Evolutionary conservation across 2,888 invertebrate genomes (phyloP).

Genomic region (Listrodromus nycthemerus): DNA sequence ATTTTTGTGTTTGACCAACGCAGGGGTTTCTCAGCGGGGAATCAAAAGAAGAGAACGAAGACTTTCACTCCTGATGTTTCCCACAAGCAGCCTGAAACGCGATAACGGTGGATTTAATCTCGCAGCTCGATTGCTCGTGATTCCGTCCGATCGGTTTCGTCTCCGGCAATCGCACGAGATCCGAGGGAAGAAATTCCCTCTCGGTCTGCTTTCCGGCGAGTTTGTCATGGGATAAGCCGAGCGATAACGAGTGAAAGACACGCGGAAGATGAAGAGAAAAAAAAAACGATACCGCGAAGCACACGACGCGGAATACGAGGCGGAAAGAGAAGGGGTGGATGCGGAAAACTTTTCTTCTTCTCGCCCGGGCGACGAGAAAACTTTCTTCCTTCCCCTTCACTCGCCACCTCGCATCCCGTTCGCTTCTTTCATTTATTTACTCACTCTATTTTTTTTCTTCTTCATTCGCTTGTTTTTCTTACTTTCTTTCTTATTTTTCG

Average conservation of each 20-base stretch:
- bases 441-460: constrained; percentile 55
- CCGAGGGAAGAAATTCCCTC: constrained; percentile 2
- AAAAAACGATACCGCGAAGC: constrained; percentile 63
- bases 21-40: no score
- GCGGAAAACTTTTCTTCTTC: constrained; percentile 60
- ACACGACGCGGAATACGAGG: constrained; percentile 4
- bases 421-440: constrained; percentile 65
- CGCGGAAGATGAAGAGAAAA: constrained; percentile 45
- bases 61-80: constrained; percentile 20
- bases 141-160: constrained; percentile 22
- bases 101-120: constrained; percentile 48
- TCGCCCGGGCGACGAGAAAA: constrained; percentile 62
- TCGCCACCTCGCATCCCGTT: constrained; percentile 40
- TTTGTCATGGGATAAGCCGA: constrained; percentile 47
- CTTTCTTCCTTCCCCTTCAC: constrained; percentile 51
- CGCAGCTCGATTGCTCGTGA: constrained; percentile 26
- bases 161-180: not conserved
- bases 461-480: not conserved
- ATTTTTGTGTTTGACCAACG: no score
- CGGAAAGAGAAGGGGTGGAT: constrained; percentile 8
- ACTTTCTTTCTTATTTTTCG: not conserved
- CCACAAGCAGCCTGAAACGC: constrained; percentile 21
- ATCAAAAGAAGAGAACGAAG: not conserved
- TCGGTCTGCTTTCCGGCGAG: constrained; percentile 1
- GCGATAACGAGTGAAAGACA: constrained; percentile 17